phyloP scores from a whole-genome alignment of 2,888 invertebrate species.

The Ecdyonurus torrentis region DNA sequence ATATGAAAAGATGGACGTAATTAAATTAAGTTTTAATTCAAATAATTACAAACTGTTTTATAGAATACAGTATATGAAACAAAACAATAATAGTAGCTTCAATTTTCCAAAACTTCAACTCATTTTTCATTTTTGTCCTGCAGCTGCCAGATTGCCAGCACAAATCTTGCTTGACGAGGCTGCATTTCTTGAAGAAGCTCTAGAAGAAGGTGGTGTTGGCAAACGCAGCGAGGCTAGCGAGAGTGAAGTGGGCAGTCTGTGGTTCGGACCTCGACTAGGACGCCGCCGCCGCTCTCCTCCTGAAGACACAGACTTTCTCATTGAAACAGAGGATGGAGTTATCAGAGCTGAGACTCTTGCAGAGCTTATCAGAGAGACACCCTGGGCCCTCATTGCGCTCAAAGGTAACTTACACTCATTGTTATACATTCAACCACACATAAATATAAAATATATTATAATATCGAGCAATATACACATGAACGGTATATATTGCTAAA shows the following conservation, averaged over 20 bases:
- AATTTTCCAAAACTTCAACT: too few species aligned
- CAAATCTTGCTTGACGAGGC: not conserved
- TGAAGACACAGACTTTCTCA: not conserved
- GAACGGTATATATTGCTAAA: too few species aligned
- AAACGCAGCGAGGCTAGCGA: not conserved
- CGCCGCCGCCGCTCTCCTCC: constrained; percentile 3
- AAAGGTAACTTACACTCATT: too few species aligned
- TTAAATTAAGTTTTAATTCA: too few species aligned
- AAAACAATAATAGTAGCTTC: too few species aligned
- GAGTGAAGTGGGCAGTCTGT: constrained; percentile 12
- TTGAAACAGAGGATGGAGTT: not conserved
- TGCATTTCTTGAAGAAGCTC: not conserved
- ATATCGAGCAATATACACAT: too few species aligned
- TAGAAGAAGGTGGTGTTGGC: not conserved
- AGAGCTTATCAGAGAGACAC: constrained; percentile 1
- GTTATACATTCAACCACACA: too few species aligned
- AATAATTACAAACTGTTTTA: too few species aligned
- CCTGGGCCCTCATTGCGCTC: constrained; percentile 3
- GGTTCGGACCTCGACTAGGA: constrained; percentile 17
- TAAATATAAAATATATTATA: too few species aligned
- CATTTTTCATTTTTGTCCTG: too few species aligned
- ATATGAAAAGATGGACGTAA: too few species aligned
- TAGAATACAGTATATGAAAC: too few species aligned
- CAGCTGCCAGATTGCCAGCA: not conserved
- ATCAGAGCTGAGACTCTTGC: not conserved